These are phyloP conservation scores for Lithophane socia DNA, from an alignment of 2,888 invertebrate genomes.

Conservation along the genomic window DNA sequence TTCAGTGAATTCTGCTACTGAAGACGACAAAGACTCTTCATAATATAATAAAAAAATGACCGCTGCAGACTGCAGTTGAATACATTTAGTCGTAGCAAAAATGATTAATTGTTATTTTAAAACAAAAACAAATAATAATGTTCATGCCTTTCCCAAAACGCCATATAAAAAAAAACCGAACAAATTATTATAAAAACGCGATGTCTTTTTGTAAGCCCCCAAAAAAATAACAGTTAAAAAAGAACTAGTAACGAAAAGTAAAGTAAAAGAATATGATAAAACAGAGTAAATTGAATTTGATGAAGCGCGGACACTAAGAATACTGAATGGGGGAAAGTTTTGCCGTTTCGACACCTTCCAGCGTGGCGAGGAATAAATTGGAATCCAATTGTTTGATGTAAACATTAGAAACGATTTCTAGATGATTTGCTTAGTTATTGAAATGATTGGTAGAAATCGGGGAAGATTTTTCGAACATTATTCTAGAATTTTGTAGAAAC, in stretches of 20 bases:
- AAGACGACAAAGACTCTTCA: background rate
- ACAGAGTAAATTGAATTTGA: constrained; percentile 63
- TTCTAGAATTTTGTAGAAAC: background rate
- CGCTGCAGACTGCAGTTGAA: background rate
- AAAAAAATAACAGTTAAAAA: constrained; percentile 2
- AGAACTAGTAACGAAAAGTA: background rate
- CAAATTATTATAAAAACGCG: background rate
- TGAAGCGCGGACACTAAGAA: constrained; percentile 52
- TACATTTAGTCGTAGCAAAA: background rate
- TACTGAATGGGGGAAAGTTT: constrained; percentile 56
- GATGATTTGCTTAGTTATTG: constrained; percentile 6
- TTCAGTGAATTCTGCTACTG: background rate
- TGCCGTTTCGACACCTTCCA: constrained; percentile 46
- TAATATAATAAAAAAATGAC: background rate
- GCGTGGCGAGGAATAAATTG: constrained; percentile 57
- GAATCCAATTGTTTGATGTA: constrained; percentile 36
- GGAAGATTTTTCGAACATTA: rapidly evolving
- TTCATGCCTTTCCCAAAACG: background rate
- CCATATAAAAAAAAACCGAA: background rate
- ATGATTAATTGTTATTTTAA: background rate
- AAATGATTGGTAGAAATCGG: background rate
- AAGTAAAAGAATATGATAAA: constrained; percentile 45
- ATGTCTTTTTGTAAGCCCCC: background rate
- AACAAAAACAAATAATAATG: background rate
- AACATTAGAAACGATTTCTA: constrained; percentile 35